Conservation (phyloP, 2,113 vertebrate species). For the Panthera uncia region DNA sequence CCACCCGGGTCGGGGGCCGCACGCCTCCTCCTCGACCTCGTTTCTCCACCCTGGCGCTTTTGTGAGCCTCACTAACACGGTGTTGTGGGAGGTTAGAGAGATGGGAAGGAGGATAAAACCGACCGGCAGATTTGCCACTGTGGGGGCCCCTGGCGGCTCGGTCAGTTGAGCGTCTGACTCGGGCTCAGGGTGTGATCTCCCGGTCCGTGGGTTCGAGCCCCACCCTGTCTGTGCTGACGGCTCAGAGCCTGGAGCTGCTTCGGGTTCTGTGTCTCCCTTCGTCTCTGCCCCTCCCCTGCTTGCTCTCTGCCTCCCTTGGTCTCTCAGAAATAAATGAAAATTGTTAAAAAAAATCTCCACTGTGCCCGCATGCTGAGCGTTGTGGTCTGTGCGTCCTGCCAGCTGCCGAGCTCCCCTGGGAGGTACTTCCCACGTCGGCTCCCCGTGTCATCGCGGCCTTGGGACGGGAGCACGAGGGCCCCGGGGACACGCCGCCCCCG, state of each 20-base stretch:
- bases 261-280: too few species aligned
- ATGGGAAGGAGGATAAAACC: neutral
- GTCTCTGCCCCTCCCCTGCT: too few species aligned
- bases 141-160: too few species aligned
- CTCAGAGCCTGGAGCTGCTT: too few species aligned
- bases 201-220: too few species aligned
- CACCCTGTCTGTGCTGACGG: too few species aligned
- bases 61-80: accelerated
- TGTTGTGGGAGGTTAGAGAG: neutral
- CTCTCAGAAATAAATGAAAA: too few species aligned
- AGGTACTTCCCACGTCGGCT: accelerated
- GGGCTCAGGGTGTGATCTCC: too few species aligned
- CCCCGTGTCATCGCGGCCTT: neutral
- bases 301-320: too few species aligned
- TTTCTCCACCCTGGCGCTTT: neutral
- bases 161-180: too few species aligned
- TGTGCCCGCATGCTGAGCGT: accelerated
- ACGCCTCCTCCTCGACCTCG: accelerated
- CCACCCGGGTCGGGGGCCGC: neutral
- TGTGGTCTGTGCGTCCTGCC: neutral
- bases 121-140: accelerated
- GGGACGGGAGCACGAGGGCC: accelerated
- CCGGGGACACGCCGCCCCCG: accelerated
- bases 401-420: too few species aligned
- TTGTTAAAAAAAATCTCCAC: too few species aligned